These are phyloP conservation scores for Onychostruthus taczanowskii DNA, from an alignment of 2,113 vertebrate species.

Conservation along the genomic window DNA sequence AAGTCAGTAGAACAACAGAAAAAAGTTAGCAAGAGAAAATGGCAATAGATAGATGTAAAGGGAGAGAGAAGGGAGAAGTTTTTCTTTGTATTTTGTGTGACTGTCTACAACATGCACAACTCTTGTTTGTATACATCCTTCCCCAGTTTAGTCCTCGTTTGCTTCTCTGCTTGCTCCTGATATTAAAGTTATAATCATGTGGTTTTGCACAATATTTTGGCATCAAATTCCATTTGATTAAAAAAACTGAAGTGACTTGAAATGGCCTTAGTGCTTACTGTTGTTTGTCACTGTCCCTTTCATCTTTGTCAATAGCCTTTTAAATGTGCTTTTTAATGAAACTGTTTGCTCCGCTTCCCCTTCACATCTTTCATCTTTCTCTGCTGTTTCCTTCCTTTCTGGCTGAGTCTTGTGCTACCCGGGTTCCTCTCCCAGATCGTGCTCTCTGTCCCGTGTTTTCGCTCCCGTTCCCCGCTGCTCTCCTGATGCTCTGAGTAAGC, in stretches of 20 bases:
- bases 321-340: not conserved
- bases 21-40: not conserved
- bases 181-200: not conserved
- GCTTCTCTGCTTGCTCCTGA: not conserved
- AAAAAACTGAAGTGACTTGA: not conserved
- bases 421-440: rapidly evolving
- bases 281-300: not conserved
- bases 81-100: not conserved
- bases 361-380: not conserved
- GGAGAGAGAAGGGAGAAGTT: not conserved
- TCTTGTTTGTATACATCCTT: not conserved
- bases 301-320: not conserved
- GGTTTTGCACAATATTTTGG: constrained; percentile 21
- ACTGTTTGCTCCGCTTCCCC: not conserved
- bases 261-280: not conserved
- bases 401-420: not conserved
- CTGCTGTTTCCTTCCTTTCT: not conserved
- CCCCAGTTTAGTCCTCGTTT: not conserved
- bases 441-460: not conserved
- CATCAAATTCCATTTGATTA: constrained; percentile 11
- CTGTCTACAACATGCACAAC: not conserved
- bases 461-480: not conserved
- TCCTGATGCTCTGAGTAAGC: not conserved
- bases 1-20: not conserved
- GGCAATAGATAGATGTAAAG: not conserved